These are phyloP conservation scores for Geotrupes spiniger DNA, from an alignment of 2,888 invertebrate species.

Conservation along the genomic window DNA sequence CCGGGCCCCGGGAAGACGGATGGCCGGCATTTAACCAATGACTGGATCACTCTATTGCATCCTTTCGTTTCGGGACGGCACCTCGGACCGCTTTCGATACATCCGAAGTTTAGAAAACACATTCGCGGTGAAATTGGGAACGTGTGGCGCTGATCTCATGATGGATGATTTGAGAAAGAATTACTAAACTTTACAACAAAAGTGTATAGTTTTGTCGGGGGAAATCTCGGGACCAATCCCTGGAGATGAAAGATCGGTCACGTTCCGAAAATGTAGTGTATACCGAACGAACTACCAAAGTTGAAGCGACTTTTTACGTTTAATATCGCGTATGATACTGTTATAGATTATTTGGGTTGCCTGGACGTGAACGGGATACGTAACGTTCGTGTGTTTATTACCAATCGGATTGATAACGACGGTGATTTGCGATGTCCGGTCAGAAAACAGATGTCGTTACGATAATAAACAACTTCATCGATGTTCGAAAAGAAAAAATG, in stretches of 20 bases:
- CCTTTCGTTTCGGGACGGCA: constrained; percentile 1
- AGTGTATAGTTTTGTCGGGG: constrained; percentile 59
- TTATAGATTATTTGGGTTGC: no score
- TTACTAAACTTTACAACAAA: constrained; percentile 53
- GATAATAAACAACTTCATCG: no score
- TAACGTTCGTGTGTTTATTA: no score
- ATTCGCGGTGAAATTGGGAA: constrained; percentile 40
- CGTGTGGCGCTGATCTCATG: constrained; percentile 48
- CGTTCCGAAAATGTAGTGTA: constrained; percentile 41
- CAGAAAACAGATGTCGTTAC: no score
- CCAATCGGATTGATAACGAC: no score
- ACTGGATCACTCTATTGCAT: constrained; percentile 16
- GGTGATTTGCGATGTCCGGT: no score
- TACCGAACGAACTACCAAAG: no score
- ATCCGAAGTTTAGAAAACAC: constrained; percentile 29
- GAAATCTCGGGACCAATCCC: constrained; percentile 56
- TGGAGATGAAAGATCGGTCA: constrained; percentile 57
- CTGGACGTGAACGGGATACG: no score
- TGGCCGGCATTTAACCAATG: constrained; percentile 27
- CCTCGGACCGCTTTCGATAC: constrained; percentile 11
- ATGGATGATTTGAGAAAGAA: constrained; percentile 52
- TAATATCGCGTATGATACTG: neutral
- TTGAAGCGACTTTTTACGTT: no score
- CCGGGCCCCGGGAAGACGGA: constrained; percentile 25
- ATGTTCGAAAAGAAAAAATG: no score